Base-by-base conservation (phyloP, 2,113 vertebrate species). In the Opisthocomus hoazin region DNA sequence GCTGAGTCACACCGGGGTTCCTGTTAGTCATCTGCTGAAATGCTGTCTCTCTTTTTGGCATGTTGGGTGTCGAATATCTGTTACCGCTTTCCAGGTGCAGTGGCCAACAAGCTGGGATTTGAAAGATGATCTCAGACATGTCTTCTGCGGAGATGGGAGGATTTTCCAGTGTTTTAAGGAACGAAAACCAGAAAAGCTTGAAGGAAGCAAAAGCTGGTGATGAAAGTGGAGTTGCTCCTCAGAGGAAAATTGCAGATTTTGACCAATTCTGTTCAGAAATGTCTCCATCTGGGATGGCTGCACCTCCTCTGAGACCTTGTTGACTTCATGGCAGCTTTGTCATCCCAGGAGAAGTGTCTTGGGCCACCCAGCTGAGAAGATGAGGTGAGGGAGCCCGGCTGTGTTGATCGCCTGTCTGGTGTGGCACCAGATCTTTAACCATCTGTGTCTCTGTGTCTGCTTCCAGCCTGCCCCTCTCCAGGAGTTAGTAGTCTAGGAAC, bases 381-480 rank as follows among this genome's bases (percentile, higher is more conserved):
- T 0, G 4, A 54, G 23, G 23, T 29, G 26, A 3, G 12, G 58
- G 11, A 82, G 11, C 32, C 19, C 1, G 2, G 26, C 8, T 46
- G 65, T 19, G 18, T 29, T 1, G 0, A 4, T n/a, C 0, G 0
- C 5, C 5, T 8, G 5, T 63, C 29, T 0, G 0, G 8, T 0
- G 1, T 32, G 45, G 37, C 11, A 21, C 39, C 0, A 54, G 65
- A 13, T 23, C 20, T 73, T 15, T 2, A 3, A 56, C 30, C 16
- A 26, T 17, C 48, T 2, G 11, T 0, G 0, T 39, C 39, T 63
- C 45, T 23, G 5, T 15, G 53, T 5, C 27, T 48, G 22, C 24
- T 30, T 68, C 30, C 12, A 43, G 39, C n/a, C 21, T 50, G 20
- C n/a, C 48, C 11, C 9, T 50, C 34, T 51, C 43, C 23, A 39